Conservation (phyloP, 1,140 invertebrate genomes). For the Trachymyrmex septentrionalis region DNA sequence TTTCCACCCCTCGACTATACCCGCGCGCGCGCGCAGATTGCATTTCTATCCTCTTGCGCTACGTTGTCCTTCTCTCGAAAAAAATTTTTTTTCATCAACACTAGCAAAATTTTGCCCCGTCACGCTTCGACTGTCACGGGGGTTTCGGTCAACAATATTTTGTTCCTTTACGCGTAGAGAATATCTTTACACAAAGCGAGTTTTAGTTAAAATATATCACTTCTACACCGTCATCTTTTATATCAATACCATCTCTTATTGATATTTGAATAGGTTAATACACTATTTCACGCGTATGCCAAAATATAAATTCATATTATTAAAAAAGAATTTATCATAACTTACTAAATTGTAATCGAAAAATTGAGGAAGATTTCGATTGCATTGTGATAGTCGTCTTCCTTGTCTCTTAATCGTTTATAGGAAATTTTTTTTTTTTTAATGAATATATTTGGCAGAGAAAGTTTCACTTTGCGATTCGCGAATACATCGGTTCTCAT, state of each 20-base stretch:
- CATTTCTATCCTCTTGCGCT: constrained; percentile 69
- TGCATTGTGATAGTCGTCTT: not conserved
- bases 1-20: constrained; percentile 56
- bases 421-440: not conserved
- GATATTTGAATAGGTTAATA: not conserved
- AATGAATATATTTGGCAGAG: not conserved
- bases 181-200: constrained; percentile 18
- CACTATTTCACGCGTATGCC: not conserved
- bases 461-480: not conserved
- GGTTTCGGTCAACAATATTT: constrained; percentile 16
- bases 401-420: not conserved
- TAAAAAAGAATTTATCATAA: not conserved
- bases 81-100: constrained; percentile 64
- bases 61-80: constrained; percentile 56
- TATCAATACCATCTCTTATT: not conserved
- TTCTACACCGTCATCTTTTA: not conserved
- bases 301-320: constrained; percentile 1
- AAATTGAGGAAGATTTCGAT: not conserved
- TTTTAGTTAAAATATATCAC: not conserved
- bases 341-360: not conserved
- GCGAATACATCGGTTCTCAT: not conserved
- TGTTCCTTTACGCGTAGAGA: constrained; percentile 42
- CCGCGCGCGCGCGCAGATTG: constrained; percentile 60
- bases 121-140: constrained; percentile 44
- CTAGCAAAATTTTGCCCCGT: constrained; percentile 71